A percentile compares a stretch with the other conserved stretches of the same genome.
phyloP scores from a whole-genome alignment of 2,797 vertebrate species.

The Lutjanus argentimaculatus region DNA sequence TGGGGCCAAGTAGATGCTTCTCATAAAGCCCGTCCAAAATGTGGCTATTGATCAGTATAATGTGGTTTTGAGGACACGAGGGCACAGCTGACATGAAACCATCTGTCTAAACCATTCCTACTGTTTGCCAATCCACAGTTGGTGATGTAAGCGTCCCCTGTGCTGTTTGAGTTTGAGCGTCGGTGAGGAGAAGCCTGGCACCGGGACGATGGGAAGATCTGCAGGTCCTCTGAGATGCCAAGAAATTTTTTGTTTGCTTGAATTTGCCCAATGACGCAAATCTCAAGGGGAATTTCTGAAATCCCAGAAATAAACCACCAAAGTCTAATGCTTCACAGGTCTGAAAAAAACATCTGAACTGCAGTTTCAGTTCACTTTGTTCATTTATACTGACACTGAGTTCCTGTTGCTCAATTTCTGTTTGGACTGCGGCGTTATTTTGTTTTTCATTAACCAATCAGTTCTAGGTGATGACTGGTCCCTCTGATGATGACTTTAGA shows the following conservation, averaged over 20 bases:
- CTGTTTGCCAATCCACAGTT: background rate
- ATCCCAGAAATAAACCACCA: background rate
- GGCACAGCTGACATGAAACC: constrained; percentile 12
- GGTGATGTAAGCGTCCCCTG: constrained; percentile 28
- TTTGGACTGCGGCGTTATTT: background rate
- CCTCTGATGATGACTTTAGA: too few relatives aligned
- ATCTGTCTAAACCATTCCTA: constrained; percentile 43
- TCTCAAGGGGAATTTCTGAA: background rate
- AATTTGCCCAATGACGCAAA: background rate
- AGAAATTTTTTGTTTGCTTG: constrained; percentile 8
- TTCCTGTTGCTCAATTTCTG: background rate
- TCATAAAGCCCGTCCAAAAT: background rate
- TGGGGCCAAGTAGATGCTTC: constrained; percentile 36
- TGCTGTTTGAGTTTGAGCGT: background rate
- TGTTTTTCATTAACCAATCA: background rate
- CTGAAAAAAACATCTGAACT: background rate
- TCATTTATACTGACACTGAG: background rate
- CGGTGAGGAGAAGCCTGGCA: background rate
- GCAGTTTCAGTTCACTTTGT: background rate
- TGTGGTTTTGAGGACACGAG: constrained; percentile 26
- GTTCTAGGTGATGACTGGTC: too few relatives aligned
- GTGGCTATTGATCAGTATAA: constrained; percentile 5
- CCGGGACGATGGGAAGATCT: background rate
- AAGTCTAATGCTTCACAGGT: background rate
- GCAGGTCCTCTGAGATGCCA: background rate